Conservation (phyloP, 1,140 invertebrate species). For the Leptinotarsa texana region DNA sequence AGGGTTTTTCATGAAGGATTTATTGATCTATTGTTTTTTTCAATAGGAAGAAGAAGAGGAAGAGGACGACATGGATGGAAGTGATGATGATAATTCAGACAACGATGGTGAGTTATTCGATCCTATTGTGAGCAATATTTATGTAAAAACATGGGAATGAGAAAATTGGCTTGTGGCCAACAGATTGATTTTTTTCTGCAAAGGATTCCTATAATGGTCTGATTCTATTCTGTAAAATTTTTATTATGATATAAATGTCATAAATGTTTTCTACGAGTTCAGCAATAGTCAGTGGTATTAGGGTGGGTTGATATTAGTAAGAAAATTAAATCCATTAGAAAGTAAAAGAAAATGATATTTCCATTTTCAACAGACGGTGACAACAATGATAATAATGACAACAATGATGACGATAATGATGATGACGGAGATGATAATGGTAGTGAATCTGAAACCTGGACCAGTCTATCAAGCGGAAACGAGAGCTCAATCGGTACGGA, state of each 20-base stretch:
- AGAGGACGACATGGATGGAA: constrained; percentile 60
- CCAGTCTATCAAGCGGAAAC: constrained; percentile 18
- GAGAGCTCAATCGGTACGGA: constrained; percentile 15
- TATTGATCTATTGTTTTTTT: constrained; percentile 4
- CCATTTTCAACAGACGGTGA: constrained; percentile 8
- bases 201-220: no score
- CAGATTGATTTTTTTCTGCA: constrained; percentile 17
- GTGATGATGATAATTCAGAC: constrained; percentile 62
- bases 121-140: background rate
- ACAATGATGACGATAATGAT: constrained; percentile 15
- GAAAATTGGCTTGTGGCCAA: constrained; percentile 7
- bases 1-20: no score
- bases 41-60: constrained; percentile 71
- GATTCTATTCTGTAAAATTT: no score
- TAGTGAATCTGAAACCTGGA: constrained; percentile 21
- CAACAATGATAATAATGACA: constrained; percentile 23
- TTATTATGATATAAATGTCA: no score
- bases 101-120: constrained; percentile 51
- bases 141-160: no score
- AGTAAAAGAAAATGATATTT: no score
- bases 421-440: constrained; percentile 11
- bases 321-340: no score
- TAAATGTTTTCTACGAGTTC: no score
- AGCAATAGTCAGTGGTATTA: no score
- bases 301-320: no score